phyloP scores from a whole-genome alignment of 2,113 vertebrate species.

The Coregonus clupeaformis region DNA sequence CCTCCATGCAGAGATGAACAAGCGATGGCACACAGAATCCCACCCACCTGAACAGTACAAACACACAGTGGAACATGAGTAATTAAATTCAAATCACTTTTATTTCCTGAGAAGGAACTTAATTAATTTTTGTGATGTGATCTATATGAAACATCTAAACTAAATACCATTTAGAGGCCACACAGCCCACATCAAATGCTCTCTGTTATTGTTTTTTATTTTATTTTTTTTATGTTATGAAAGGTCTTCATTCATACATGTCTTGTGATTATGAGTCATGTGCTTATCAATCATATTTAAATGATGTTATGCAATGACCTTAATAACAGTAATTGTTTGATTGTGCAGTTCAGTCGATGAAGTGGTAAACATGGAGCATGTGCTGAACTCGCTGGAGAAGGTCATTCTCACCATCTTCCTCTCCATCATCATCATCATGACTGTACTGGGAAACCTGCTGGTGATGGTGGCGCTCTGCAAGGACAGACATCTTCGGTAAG shows the following conservation, averaged over 20 bases:
- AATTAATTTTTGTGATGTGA: background rate
- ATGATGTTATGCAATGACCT: background rate
- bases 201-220: too few relatives aligned
- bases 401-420: constrained; percentile 70
- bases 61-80: background rate
- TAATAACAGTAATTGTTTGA: background rate
- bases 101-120: background rate
- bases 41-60: constrained; percentile 51
- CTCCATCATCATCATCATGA: constrained; percentile 75
- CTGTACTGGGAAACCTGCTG: constrained; percentile 77
- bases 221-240: too few relatives aligned
- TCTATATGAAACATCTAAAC: background rate
- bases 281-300: too few relatives aligned
- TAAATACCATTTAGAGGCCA: too few relatives aligned
- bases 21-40: constrained; percentile 79
- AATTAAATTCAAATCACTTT: too few relatives aligned
- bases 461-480: constrained; percentile 82
- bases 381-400: constrained; percentile 60
- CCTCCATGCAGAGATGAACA: constrained; percentile 72
- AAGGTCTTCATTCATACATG: too few relatives aligned
- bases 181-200: too few relatives aligned
- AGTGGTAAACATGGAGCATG: constrained; percentile 51
- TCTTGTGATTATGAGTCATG: too few relatives aligned
- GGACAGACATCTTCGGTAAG: constrained; percentile 77
- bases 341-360: constrained; percentile 67